These are phyloP conservation scores for Tachycineta bicolor DNA, from an alignment of 2,113 vertebrate genomes.

Conservation along the genomic window DNA sequence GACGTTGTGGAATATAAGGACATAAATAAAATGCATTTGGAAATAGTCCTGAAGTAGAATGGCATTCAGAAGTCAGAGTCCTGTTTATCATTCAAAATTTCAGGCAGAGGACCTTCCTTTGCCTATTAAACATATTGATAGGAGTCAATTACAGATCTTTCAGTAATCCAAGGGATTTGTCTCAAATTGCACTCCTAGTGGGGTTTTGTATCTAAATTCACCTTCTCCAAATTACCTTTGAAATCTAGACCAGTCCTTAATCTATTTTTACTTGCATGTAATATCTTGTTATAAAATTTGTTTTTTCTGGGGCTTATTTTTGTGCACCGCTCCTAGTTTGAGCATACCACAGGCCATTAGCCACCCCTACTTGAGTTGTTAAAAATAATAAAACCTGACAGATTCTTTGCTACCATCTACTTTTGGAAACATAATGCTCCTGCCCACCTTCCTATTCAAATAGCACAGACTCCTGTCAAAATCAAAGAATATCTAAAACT, in stretches of 20 bases:
- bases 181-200: neutral
- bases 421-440: neutral
- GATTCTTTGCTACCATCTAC: neutral
- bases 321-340: neutral
- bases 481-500: neutral
- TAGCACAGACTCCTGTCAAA: neutral
- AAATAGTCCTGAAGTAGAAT: neutral
- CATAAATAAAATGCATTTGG: neutral
- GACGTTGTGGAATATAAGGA: neutral
- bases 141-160: neutral
- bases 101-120: neutral
- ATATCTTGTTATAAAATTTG: accelerated
- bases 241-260: neutral
- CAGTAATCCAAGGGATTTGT: neutral
- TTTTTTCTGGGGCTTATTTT: neutral
- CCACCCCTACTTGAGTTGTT: neutral
- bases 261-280: neutral
- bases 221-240: neutral
- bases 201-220: neutral
- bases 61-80: neutral
- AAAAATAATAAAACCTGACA: neutral
- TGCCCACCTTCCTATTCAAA: neutral
- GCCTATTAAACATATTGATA: neutral
- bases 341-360: neutral
- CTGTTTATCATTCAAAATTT: neutral